Evolutionary conservation across 2,113 vertebrate species (phyloP).

Genomic region (Chloroceryle aenea): DNA sequence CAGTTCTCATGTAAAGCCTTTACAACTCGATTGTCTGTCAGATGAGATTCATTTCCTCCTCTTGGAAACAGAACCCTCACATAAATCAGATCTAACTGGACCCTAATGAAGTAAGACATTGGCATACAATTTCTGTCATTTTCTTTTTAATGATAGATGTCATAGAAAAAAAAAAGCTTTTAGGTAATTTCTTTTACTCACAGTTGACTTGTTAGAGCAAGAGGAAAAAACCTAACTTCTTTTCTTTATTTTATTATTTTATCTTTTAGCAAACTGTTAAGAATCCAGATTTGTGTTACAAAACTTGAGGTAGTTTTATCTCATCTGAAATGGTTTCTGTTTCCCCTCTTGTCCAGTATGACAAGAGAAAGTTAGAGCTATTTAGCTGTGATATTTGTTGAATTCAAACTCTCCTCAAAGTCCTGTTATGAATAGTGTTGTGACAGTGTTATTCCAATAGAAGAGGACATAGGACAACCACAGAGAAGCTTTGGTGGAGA

Average conservation of each 20-base stretch:
- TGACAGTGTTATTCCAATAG: background rate
- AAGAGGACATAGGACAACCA: background rate
- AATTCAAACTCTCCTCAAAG: conserved; percentile 3
- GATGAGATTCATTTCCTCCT: conserved; percentile 9
- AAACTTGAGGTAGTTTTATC: background rate
- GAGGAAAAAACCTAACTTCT: background rate
- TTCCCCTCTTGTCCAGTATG: background rate
- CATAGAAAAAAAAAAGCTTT: conserved; percentile 6
- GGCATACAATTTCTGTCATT: background rate
- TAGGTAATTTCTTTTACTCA: background rate
- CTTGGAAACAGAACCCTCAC: conserved; percentile 25
- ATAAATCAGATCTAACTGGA: conserved; percentile 24
- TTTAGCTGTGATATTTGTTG: background rate
- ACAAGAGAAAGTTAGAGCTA: background rate
- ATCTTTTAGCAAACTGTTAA: background rate
- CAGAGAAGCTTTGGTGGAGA: background rate
- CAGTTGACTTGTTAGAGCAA: background rate
- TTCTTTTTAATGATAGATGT: background rate
- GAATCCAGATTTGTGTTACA: background rate
- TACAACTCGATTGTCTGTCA: background rate
- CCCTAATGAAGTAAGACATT: conserved; percentile 13
- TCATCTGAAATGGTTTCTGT: background rate
- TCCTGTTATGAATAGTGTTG: background rate
- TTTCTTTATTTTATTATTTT: background rate
- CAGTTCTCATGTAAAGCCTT: background rate